These are phyloP conservation scores for Andinoacara biseriatus DNA, from an alignment of 2,113 vertebrate species.

Conservation along the genomic window DNA sequence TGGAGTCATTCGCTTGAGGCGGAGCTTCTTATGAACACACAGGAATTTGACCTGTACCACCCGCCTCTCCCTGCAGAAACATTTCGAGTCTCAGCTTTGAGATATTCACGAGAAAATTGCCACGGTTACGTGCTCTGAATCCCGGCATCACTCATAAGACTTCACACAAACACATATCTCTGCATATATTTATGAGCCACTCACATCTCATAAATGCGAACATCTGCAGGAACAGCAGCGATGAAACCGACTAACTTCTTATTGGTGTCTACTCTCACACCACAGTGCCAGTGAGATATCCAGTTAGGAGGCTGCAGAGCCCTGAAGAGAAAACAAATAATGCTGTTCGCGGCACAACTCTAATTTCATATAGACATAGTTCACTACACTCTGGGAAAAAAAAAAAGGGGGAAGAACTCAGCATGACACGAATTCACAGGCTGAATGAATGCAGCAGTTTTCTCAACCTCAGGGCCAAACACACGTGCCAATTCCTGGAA, in stretches of 20 bases:
- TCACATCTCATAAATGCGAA: constrained; percentile 91
- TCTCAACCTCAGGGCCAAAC: constrained; percentile 11
- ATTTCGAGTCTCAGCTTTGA: constrained; percentile 13
- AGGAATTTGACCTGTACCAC: constrained; percentile 96
- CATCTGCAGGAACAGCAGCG: constrained; percentile 89
- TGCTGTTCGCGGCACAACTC: not conserved
- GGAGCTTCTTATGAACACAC: constrained; percentile 97
- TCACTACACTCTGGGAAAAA: constrained; percentile 11
- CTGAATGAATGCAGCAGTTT: constrained; percentile 18
- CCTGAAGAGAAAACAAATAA: constrained; percentile 76
- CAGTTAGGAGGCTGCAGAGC: constrained; percentile 91
- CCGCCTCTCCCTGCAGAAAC: constrained; percentile 85
- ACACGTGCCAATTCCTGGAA: constrained; percentile 10
- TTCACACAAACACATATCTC: not conserved
- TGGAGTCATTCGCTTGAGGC: constrained; percentile 92
- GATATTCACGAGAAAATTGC: constrained; percentile 11
- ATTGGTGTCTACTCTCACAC: constrained; percentile 90
- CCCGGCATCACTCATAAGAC: not conserved
- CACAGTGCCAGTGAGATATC: constrained; percentile 93
- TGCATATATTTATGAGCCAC: constrained; percentile 57
- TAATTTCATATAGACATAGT: constrained; percentile 21
- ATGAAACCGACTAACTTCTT: constrained; percentile 97
- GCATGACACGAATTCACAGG: constrained; percentile 1
- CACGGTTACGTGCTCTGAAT: constrained; percentile 4
- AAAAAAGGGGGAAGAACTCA: not conserved